These are phyloP conservation scores for Coturnix japonica DNA, from an alignment of 2,113 vertebrate species.

Conservation along the genomic window DNA sequence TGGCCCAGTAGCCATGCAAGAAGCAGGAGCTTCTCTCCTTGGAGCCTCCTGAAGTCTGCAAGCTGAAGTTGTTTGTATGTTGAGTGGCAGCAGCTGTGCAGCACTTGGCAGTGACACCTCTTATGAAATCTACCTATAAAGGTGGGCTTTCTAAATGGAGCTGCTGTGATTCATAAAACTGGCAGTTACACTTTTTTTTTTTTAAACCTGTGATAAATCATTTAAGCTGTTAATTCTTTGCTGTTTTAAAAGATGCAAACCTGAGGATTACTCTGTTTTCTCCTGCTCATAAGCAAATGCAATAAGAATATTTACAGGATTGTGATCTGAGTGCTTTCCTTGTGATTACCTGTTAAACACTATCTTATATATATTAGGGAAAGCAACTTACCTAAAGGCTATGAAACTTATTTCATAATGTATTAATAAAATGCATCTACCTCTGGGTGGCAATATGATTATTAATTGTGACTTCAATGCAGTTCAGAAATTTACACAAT, in stretches of 20 bases:
- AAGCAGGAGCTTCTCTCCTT: not conserved
- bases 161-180: not conserved
- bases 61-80: not conserved
- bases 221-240: not conserved
- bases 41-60: not conserved
- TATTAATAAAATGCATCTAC: not conserved
- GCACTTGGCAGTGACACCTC: not conserved
- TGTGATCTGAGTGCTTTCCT: not conserved
- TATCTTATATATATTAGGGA: not conserved
- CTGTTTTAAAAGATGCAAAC: slow-evolving; percentile 24
- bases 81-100: not conserved
- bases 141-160: not conserved
- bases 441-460: not conserved
- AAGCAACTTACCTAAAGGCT: slow-evolving; percentile 30
- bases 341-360: slow-evolving; percentile 26
- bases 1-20: not conserved
- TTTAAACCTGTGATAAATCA: not conserved
- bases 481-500: not conserved
- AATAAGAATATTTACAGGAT: not conserved
- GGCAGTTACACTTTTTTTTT: not conserved
- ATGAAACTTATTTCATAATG: slow-evolving; percentile 32
- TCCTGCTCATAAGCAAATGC: not conserved
- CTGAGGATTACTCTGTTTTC: not conserved
- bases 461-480: not conserved
- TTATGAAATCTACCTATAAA: not conserved